Evolutionary conservation across 2,113 vertebrate species (phyloP).

Genomic region (Nyctereutes procyonoides): DNA sequence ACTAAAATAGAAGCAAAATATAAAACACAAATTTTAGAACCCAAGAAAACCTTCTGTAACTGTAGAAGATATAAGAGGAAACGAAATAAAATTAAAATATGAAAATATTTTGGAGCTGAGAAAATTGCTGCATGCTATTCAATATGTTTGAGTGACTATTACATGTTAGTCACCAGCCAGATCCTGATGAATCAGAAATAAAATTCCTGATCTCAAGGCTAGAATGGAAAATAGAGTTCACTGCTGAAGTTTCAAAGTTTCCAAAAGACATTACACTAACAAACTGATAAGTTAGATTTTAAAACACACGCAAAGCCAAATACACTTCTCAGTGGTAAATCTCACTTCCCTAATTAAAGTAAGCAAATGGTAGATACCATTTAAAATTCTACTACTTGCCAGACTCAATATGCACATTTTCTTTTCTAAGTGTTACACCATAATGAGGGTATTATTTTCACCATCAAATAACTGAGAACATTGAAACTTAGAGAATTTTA

Average conservation of each 20-base stretch:
- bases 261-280: background rate
- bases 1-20: background rate
- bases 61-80: background rate
- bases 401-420: background rate
- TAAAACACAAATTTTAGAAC: background rate
- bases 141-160: background rate
- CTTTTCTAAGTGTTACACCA: background rate
- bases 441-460: background rate
- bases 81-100: background rate
- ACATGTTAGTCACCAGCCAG: background rate
- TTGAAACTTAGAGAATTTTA: background rate
- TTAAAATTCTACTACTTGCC: background rate
- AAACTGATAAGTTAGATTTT: background rate
- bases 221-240: background rate
- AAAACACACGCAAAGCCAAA: too few relatives aligned
- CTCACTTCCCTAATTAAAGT: background rate
- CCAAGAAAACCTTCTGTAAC: background rate
- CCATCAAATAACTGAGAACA: background rate
- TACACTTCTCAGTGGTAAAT: background rate
- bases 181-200: background rate
- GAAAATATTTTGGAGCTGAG: background rate
- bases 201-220: background rate
- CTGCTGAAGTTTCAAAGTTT: background rate
- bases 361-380: background rate
- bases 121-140: background rate